Evolutionary conservation across 92 coral and sea anemone species (phyloP).

Genomic region (Actinernus sp.): DNA sequence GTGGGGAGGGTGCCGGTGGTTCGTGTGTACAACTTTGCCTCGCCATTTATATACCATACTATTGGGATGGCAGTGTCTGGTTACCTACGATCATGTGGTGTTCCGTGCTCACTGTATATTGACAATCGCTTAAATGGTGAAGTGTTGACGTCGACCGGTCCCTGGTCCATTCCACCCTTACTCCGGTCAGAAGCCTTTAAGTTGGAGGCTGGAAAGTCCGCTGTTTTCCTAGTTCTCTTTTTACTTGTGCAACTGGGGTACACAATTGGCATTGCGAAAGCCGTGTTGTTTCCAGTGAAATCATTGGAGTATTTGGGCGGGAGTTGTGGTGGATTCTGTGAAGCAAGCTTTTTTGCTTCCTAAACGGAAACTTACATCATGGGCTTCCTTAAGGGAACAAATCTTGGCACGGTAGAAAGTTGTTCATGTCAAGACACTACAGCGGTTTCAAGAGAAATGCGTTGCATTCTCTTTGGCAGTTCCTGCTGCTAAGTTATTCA

Average conservation of each 20-base stretch:
- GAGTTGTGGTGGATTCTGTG: slow-evolving; percentile 2
- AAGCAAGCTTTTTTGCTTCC: neutral
- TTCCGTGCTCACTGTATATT: slow-evolving; percentile 14
- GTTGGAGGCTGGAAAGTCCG: neutral
- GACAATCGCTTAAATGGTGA: slow-evolving; percentile 21
- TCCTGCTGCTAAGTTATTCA: slow-evolving; percentile 1
- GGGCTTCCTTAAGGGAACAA: neutral
- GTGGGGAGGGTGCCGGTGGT: slow-evolving; percentile 26
- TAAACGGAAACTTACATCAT: neutral
- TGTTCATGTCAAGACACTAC: neutral
- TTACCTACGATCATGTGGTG: neutral
- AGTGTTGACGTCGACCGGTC: neutral
- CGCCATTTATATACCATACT: slow-evolving; percentile 13
- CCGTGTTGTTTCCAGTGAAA: too few species aligned
- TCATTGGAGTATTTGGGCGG: neutral
- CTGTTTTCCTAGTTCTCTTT: too few species aligned
- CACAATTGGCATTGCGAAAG: too few species aligned
- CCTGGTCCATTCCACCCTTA: neutral
- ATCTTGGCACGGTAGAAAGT: neutral
- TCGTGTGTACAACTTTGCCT: slow-evolving; percentile 7
- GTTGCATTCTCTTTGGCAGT: slow-evolving; percentile 1
- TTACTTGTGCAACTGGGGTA: too few species aligned
- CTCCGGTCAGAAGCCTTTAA: neutral
- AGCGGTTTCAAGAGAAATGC: slow-evolving; percentile 2
- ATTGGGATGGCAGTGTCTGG: slow-evolving; percentile 4